phyloP scores from a whole-genome alignment of 2,113 vertebrate genomes.

The Holacanthus passer region DNA sequence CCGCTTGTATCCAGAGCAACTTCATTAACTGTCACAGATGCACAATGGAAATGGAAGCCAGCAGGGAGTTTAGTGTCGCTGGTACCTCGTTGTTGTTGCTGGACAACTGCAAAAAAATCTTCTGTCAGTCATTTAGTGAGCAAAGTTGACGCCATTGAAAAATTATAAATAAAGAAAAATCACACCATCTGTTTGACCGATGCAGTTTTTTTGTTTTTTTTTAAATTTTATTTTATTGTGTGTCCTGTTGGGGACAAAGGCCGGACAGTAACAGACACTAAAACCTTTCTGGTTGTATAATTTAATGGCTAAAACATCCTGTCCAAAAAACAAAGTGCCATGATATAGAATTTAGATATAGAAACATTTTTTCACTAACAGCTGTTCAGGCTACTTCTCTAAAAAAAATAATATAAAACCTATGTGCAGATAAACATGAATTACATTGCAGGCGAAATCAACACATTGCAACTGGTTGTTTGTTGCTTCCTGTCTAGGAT shows the following conservation, averaged over 20 bases:
- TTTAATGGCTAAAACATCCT: background rate
- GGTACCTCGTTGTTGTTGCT: constrained; percentile 43
- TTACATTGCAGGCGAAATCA: background rate
- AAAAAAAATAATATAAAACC: background rate
- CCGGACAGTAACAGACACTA: too few relatives aligned
- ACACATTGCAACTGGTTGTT: background rate
- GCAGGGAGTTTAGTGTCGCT: constrained; percentile 14
- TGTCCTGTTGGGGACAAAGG: background rate
- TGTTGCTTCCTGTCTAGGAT: background rate
- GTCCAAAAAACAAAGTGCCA: too few relatives aligned
- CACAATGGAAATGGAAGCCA: background rate
- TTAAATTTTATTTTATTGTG: background rate
- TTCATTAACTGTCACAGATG: background rate
- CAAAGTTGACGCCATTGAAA: background rate
- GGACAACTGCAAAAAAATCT: constrained; percentile 47
- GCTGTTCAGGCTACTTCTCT: background rate
- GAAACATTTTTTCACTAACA: background rate
- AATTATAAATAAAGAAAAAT: background rate
- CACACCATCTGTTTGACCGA: background rate
- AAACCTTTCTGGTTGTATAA: background rate
- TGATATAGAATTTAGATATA: too few relatives aligned
- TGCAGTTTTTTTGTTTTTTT: background rate
- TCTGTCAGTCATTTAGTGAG: constrained; percentile 44
- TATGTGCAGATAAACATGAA: too few relatives aligned
- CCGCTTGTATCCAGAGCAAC: background rate